phyloP scores from a whole-genome alignment of 2,888 invertebrate species.

The Lagria hirta region DNA sequence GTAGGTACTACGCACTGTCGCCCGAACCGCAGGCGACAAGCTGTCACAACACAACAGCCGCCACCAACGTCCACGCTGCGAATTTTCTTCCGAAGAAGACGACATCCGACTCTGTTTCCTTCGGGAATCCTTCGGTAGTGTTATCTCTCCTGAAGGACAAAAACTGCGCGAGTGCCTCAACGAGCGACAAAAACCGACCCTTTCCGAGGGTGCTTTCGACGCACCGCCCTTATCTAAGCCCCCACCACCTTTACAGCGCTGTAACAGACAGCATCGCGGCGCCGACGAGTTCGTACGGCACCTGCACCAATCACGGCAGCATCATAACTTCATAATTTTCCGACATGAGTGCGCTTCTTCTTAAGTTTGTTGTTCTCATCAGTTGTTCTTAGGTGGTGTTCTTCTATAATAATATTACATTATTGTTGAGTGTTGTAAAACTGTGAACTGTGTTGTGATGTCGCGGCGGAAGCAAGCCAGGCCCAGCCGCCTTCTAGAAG shows the following conservation, averaged over 20 bases:
- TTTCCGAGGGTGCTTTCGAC: slow-evolving; percentile 51
- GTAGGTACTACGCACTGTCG: slow-evolving; percentile 33
- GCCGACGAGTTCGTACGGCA: slow-evolving; percentile 52
- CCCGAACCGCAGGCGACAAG: slow-evolving; percentile 28
- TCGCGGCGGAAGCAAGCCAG: slow-evolving; percentile 60
- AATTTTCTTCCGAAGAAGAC: slow-evolving; percentile 6
- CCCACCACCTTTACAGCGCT: slow-evolving; percentile 52
- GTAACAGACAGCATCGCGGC: slow-evolving; percentile 54
- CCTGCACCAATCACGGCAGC: slow-evolving; percentile 47
- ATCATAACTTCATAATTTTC: slow-evolving; percentile 39
- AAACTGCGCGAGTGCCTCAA: slow-evolving; percentile 40
- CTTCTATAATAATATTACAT: too few relatives aligned
- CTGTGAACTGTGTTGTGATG: slow-evolving; percentile 51
- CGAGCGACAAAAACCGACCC: slow-evolving; percentile 47
- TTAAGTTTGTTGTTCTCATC: slow-evolving; percentile 34
- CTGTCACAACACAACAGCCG: slow-evolving; percentile 15
- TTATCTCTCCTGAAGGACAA: slow-evolving; percentile 14
- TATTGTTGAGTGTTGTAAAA: slow-evolving; percentile 37
- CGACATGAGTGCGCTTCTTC: slow-evolving; percentile 32
- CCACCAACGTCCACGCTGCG: slow-evolving; percentile 16
- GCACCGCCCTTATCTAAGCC: slow-evolving; percentile 52
- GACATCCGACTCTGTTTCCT: slow-evolving; percentile 20
- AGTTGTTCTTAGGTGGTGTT: too few relatives aligned
- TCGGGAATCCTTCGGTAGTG: slow-evolving; percentile 26
- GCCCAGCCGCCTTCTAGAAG: slow-evolving; percentile 57